Base-by-base conservation (phyloP, 2,888 invertebrate genomes). In the Clistopyga incitator region DNA sequence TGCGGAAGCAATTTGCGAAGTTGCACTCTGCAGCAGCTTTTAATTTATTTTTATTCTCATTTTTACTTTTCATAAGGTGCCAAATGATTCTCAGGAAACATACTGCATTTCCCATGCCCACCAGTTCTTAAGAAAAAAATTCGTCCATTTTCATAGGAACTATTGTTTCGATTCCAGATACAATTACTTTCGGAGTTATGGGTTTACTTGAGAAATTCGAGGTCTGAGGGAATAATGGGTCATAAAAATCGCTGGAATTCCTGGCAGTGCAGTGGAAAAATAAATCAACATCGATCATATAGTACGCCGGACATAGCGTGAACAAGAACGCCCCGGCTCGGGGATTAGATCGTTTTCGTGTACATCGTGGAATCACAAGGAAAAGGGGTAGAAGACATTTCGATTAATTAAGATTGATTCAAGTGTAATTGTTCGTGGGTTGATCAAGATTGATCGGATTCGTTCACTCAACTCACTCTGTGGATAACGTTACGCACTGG, bases 351-450 rank as follows among this genome's bases (percentile, higher is more conserved):
- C 82, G 79, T 82, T 82, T 82, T 38, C 78, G 74, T 75, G 65
- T 65, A 47, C 65, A 70, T 65, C 52, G 56, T 29, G 52, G 76
- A 79, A 72, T 65, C 56, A 52, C 65, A 54, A 52, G 71, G 50
- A 56, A 82, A 82, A 79, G 71, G 78, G 75, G 75, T 75, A 75
- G 74, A 67, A 74, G 67, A 81, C 67, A 76, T 81, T 79, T 81
- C 78, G 75, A 81, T 78, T 71, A 84, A 84, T 84, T 81, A 75
- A 84, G 84, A 84, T 84, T 84, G 84, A 84, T 84, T 59, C 59
- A 59, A 76, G 65, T 52, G 59, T 79, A 76, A 79, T 83, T 83
- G 75, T 47, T 59, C 38, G 59, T 20, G 56, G 56, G 45, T 59
- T 68, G 79, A 83, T 83, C 71, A 72, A 83, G 82, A 83, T 83